Percentiles rank a stretch among this genome's conserved stretches.
Conservation (phyloP, 2,113 vertebrate species). For the Cyrtonyx montezumae region DNA sequence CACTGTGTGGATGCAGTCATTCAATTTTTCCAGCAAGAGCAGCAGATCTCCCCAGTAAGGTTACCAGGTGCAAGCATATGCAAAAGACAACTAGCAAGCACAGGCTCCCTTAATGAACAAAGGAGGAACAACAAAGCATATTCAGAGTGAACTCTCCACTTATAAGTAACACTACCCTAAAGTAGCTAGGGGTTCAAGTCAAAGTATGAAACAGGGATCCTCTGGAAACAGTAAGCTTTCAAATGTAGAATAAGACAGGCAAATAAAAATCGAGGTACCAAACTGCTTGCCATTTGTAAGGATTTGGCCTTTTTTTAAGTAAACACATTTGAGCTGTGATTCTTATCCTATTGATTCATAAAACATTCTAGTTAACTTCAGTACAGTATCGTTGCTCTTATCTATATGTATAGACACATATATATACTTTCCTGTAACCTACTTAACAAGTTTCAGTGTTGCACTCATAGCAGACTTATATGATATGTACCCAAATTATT, state of each 20-base stretch:
- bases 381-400: neutral
- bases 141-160: neutral
- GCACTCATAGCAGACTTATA: neutral
- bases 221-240: neutral
- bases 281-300: neutral
- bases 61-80: fast-evolving
- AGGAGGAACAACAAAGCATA: neutral
- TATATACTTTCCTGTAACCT: neutral
- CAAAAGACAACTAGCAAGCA: neutral
- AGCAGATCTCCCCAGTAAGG: neutral
- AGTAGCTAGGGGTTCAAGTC: neutral
- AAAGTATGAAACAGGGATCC: neutral
- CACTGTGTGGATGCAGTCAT: neutral
- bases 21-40: neutral
- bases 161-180: fast-evolving
- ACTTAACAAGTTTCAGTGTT: neutral
- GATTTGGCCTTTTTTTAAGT: neutral
- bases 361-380: neutral
- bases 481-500: neutral
- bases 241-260: neutral
- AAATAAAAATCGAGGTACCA: neutral
- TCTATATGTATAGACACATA: neutral
- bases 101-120: fast-evolving
- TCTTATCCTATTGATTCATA: neutral
- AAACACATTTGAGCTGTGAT: neutral